Percentiles rank a stretch among this genome's conserved stretches.
These are phyloP conservation scores for Idris sp. DNA, from an alignment of 1,140 invertebrate species.

Conservation along the genomic window DNA sequence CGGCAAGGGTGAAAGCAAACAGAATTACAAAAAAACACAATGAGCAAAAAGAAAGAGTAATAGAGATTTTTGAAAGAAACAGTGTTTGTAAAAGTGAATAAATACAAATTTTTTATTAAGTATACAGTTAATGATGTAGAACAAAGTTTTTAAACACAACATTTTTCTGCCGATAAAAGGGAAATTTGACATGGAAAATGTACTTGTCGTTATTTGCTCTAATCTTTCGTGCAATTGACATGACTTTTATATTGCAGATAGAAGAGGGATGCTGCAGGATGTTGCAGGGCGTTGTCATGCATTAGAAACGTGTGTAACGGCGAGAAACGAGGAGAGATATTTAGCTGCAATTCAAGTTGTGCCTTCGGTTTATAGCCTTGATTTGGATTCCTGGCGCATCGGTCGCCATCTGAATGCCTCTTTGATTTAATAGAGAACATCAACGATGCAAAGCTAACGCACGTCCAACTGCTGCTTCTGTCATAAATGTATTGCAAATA, in stretches of 20 bases:
- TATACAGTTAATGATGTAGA: too few relatives aligned
- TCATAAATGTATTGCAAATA: slow-evolving; percentile 47
- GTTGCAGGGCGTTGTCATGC: slow-evolving; percentile 54
- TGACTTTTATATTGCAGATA: not conserved
- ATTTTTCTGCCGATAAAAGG: too few relatives aligned
- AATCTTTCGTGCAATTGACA: too few relatives aligned
- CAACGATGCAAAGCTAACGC: slow-evolving; percentile 57
- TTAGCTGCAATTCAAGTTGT: slow-evolving; percentile 56
- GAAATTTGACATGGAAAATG: too few relatives aligned
- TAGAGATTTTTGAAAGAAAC: too few relatives aligned
- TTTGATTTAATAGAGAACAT: slow-evolving; percentile 76
- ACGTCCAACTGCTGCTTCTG: slow-evolving; percentile 21
- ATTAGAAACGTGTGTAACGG: slow-evolving; percentile 41
- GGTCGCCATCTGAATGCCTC: slow-evolving; percentile 71
- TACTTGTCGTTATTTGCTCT: too few relatives aligned
- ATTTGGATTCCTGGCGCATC: slow-evolving; percentile 73
- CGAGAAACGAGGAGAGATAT: slow-evolving; percentile 52
- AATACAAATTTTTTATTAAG: too few relatives aligned
- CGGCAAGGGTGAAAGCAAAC: too few relatives aligned
- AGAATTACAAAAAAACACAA: too few relatives aligned
- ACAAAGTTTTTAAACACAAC: too few relatives aligned
- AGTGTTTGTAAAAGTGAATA: too few relatives aligned
- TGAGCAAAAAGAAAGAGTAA: too few relatives aligned
- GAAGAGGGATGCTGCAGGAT: slow-evolving; percentile 26
- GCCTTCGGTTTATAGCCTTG: slow-evolving; percentile 62